These are phyloP conservation scores for Natator depressus DNA, from an alignment of 2,113 vertebrate genomes.

Conservation along the genomic window DNA sequence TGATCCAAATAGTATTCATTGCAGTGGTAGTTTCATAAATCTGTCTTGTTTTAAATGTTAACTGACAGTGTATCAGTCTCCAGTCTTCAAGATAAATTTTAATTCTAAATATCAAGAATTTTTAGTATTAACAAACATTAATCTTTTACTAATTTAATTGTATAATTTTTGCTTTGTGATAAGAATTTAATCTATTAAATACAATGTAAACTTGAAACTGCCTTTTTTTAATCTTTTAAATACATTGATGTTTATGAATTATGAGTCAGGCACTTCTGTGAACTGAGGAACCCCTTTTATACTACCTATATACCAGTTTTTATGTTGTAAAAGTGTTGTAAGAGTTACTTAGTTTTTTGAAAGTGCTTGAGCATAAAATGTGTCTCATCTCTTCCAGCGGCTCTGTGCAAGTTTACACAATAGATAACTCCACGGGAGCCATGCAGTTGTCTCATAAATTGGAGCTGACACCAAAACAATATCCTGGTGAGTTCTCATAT, in stretches of 20 bases:
- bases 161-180: not conserved
- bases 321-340: not conserved
- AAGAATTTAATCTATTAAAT: not conserved
- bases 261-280: not conserved
- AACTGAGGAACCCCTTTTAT: not conserved
- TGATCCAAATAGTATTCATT: not conserved
- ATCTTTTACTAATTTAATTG: not conserved
- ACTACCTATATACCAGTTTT: not conserved
- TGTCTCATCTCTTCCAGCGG: conserved; percentile 83
- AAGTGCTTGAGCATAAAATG: conserved; percentile 5
- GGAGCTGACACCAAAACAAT: conserved; percentile 97
- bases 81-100: not conserved
- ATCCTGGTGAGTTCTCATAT: conserved; percentile 87
- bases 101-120: not conserved
- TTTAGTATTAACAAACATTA: not conserved
- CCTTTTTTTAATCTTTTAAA: not conserved
- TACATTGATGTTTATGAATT: not conserved
- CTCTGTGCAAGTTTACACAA: conserved; percentile 94
- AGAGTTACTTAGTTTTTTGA: not conserved
- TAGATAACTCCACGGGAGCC: conserved; percentile 93
- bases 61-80: not conserved
- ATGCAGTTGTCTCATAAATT: conserved; percentile 98
- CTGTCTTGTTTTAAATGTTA: not conserved
- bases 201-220: not conserved
- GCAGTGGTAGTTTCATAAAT: not conserved